Conservation (phyloP, 2,797 vertebrate species). For the Microcaecilia unicolor region DNA sequence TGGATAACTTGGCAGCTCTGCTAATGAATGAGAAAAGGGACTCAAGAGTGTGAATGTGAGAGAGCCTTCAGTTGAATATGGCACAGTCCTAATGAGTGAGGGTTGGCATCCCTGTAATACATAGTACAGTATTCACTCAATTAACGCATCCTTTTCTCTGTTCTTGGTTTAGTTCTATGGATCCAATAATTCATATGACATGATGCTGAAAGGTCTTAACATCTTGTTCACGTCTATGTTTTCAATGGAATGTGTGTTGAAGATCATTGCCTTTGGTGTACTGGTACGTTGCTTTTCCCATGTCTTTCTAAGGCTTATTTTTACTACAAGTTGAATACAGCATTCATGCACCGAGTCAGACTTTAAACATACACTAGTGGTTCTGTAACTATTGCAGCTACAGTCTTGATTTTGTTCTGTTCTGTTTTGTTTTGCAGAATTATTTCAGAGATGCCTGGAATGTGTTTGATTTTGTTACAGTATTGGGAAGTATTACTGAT, state of each 20-base stretch:
- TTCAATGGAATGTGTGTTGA: slow-evolving; percentile 90
- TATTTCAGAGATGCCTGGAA: slow-evolving; percentile 97
- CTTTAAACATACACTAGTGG: too few relatives aligned
- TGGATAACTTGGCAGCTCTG: too few relatives aligned
- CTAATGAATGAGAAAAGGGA: too few relatives aligned
- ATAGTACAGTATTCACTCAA: background rate
- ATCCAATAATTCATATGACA: slow-evolving; percentile 76
- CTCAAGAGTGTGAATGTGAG: too few relatives aligned
- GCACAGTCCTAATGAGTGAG: too few relatives aligned
- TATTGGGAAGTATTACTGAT: slow-evolving; percentile 96
- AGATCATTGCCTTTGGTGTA: slow-evolving; percentile 92
- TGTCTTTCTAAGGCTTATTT: too few relatives aligned
- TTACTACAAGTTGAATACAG: too few relatives aligned
- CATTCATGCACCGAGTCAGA: too few relatives aligned
- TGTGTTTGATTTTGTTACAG: slow-evolving; percentile 95
- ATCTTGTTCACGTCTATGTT: slow-evolving; percentile 92
- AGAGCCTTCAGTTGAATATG: too few relatives aligned
- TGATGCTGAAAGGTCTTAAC: slow-evolving; percentile 90
- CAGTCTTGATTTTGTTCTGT: too few relatives aligned
- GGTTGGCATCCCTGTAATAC: background rate
- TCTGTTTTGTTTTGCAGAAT: slow-evolving; percentile 64
- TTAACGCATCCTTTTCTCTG: background rate
- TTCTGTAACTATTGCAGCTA: slow-evolving; percentile 13
- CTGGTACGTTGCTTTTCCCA: slow-evolving; percentile 76
- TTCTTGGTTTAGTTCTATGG: slow-evolving; percentile 69